Percentiles rank a stretch among this genome's conserved stretches.
Evolutionary conservation across 2,888 invertebrate genomes (phyloP).

Genomic region (Ophioninae sp.): DNA sequence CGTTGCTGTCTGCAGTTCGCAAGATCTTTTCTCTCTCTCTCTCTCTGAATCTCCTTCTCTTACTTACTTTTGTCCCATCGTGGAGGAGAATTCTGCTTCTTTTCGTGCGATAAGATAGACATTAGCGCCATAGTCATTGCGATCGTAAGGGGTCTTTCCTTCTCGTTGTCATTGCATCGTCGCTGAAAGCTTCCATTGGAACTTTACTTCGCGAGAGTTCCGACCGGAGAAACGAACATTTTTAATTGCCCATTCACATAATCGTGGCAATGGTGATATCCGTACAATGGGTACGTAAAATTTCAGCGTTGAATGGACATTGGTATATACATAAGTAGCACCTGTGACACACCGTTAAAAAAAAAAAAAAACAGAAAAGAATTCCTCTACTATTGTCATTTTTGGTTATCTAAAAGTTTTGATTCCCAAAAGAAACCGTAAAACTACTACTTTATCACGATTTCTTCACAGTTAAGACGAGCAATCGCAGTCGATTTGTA

Average conservation of each 20-base stretch:
- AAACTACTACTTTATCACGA: no score
- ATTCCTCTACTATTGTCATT: no score
- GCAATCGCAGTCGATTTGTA: no score
- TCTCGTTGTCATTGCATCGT: slow-evolving; percentile 6
- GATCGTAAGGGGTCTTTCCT: slow-evolving; percentile 38
- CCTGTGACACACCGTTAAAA: no score
- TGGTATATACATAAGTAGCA: background rate
- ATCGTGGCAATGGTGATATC: slow-evolving; percentile 19
- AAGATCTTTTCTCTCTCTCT: slow-evolving; percentile 4
- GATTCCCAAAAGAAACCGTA: no score
- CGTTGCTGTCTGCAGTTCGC: background rate
- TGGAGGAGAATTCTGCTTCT: slow-evolving; percentile 31
- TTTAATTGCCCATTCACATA: slow-evolving; percentile 6
- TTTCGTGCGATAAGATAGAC: slow-evolving; percentile 49
- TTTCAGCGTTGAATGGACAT: slow-evolving; percentile 14
- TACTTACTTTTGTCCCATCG: slow-evolving; percentile 48
- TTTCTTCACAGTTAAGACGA: no score
- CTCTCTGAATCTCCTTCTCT: slow-evolving; percentile 2
- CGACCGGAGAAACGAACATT: slow-evolving; percentile 12
- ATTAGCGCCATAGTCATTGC: slow-evolving; percentile 50
- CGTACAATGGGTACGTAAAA: background rate
- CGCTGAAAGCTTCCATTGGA: slow-evolving; percentile 26
- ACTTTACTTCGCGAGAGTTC: slow-evolving; percentile 31
- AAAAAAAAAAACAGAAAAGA: no score
- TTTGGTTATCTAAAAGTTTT: no score